Conservation (phyloP, 2,797 vertebrate species). For the Chaetophractus vellerosus region DNA sequence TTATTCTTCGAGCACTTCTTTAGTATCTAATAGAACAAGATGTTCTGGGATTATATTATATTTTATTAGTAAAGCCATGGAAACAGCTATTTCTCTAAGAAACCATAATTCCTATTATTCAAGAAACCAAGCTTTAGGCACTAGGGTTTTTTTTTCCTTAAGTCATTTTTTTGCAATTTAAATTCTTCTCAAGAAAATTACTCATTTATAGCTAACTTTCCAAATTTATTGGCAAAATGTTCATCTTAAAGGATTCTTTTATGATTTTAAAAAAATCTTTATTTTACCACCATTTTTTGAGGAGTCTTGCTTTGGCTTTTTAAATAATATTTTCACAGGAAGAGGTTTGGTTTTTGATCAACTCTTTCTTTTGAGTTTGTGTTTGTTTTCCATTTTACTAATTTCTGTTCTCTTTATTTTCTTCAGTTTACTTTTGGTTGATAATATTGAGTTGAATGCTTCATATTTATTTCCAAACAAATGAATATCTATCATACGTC, state of each 20-base stretch:
- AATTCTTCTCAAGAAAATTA: constrained; percentile 15
- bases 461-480: neutral
- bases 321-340: constrained; percentile 24
- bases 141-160: too few species aligned
- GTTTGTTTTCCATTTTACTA: constrained; percentile 6
- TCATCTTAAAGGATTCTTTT: constrained; percentile 13
- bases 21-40: neutral
- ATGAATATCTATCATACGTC: neutral
- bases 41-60: neutral
- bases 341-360: neutral
- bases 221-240: constrained; percentile 24
- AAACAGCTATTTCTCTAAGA: constrained; percentile 8
- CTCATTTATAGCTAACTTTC: constrained; percentile 54
- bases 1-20: neutral
- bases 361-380: neutral
- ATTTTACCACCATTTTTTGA: neutral
- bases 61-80: neutral
- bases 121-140: constrained; percentile 38
- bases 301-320: neutral
- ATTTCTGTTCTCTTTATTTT: constrained; percentile 31
- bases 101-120: constrained; percentile 39
- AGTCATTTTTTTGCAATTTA: constrained; percentile 4
- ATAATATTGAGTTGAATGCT: neutral
- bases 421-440: neutral
- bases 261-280: neutral